These are phyloP conservation scores for Rhynchotus rufescens DNA, from an alignment of 2,797 vertebrate genomes.

Conservation along the genomic window DNA sequence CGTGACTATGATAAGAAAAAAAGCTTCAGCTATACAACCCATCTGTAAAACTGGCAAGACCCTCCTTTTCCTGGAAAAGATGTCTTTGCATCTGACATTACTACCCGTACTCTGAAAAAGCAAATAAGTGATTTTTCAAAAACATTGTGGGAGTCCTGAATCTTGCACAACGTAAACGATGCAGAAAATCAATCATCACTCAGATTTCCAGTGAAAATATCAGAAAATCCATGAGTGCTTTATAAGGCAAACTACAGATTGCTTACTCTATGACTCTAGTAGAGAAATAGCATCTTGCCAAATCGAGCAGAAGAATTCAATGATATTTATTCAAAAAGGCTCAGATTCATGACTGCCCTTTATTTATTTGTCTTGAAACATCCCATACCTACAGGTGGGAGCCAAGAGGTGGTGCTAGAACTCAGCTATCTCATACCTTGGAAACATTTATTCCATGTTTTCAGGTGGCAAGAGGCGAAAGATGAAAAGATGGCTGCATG, in stretches of 20 bases:
- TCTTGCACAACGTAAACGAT: background rate
- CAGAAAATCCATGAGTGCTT: background rate
- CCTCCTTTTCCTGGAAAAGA: background rate
- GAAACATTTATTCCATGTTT: background rate
- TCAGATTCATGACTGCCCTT: background rate
- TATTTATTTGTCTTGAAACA: background rate
- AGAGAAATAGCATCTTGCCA: background rate
- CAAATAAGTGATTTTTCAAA: background rate
- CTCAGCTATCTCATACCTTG: conserved; percentile 32
- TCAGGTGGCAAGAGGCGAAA: background rate
- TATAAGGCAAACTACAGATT: background rate
- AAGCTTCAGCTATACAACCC: background rate
- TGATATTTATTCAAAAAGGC: background rate
- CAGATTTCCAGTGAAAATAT: background rate
- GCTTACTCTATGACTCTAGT: background rate
- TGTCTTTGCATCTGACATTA: background rate
- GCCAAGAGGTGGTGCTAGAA: conserved; percentile 72
- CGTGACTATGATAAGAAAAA: background rate
- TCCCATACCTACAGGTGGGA: conserved; percentile 56
- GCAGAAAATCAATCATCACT: background rate
- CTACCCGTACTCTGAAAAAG: background rate
- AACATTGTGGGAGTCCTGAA: background rate
- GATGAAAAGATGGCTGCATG: background rate
- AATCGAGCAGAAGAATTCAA: background rate
- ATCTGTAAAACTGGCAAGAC: background rate